phyloP scores from a whole-genome alignment of 2,797 vertebrate species.

The Galaxias olidus region DNA sequence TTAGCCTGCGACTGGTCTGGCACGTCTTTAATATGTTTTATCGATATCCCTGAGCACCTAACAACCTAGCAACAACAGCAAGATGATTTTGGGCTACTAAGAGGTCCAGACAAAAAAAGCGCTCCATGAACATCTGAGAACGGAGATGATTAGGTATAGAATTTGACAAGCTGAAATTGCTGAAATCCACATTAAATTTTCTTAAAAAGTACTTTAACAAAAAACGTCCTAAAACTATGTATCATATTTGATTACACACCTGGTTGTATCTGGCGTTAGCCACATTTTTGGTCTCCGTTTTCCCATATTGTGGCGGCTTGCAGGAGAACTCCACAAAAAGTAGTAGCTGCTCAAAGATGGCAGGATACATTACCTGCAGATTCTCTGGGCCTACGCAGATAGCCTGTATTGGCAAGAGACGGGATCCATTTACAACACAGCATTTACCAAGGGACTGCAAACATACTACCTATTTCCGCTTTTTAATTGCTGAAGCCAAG shows the following conservation, averaged over 20 bases:
- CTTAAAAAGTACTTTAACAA: neutral
- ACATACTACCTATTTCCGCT: too few relatives aligned
- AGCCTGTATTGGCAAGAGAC: conserved; percentile 78
- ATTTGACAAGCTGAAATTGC: too few relatives aligned
- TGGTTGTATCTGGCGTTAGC: conserved; percentile 99
- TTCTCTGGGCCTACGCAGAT: conserved; percentile 96
- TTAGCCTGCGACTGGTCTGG: too few relatives aligned
- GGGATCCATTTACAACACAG: conserved; percentile 46
- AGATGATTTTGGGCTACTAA: too few relatives aligned
- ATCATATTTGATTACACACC: conserved; percentile 69
- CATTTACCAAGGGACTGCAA: conserved; percentile 47
- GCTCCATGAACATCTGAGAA: too few relatives aligned
- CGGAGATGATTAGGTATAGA: too few relatives aligned
- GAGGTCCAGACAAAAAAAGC: too few relatives aligned
- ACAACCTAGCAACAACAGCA: too few relatives aligned
- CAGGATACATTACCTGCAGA: conserved; percentile 99
- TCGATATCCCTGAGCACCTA: too few relatives aligned
- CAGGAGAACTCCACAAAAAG: conserved; percentile 98
- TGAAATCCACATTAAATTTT: too few relatives aligned
- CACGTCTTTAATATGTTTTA: too few relatives aligned
- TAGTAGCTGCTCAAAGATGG: conserved; percentile 95
- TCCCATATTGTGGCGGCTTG: conserved; percentile 96
- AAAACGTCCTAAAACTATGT: neutral
- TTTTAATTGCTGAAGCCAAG: too few relatives aligned
- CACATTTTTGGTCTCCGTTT: conserved; percentile 97